Evolutionary conservation across 2,797 vertebrate species (phyloP).

Genomic region (Pseudochaenichthys georgianus): DNA sequence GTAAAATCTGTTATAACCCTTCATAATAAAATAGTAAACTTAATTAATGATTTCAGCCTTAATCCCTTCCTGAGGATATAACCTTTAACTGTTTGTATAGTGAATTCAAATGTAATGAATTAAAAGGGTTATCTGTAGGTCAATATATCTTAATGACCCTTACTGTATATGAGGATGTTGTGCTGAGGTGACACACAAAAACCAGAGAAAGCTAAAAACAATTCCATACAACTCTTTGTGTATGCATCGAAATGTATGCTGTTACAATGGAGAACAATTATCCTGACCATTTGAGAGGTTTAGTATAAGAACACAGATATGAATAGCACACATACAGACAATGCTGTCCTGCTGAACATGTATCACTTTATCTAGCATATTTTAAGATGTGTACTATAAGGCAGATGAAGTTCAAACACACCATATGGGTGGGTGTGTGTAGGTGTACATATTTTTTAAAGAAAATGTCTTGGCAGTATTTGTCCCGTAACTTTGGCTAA

Average conservation of each 20-base stretch:
- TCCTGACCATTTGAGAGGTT: background rate
- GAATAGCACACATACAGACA: constrained; percentile 7
- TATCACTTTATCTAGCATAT: constrained; percentile 26
- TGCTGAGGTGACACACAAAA: background rate
- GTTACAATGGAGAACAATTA: background rate
- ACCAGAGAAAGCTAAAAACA: background rate
- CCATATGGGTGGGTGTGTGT: background rate
- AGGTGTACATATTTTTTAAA: constrained; percentile 27
- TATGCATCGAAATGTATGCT: background rate
- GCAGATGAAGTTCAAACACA: constrained; percentile 20
- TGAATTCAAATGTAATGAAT: background rate
- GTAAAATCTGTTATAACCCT: background rate
- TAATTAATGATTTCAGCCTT: background rate
- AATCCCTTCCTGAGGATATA: background rate
- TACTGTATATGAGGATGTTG: background rate
- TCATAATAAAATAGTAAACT: constrained; percentile 19
- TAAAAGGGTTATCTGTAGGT: background rate
- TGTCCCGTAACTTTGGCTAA: constrained; percentile 38
- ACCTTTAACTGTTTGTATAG: background rate
- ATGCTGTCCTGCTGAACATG: constrained; percentile 6
- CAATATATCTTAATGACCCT: background rate
- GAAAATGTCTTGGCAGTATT: constrained; percentile 51
- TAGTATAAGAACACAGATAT: background rate
- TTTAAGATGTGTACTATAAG: constrained; percentile 22
- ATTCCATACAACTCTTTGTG: background rate